Evolutionary conservation across 2,113 vertebrate species (phyloP), one percentile per base, ranked within the genome.

Genomic region (Ciconia stormi): DNA sequence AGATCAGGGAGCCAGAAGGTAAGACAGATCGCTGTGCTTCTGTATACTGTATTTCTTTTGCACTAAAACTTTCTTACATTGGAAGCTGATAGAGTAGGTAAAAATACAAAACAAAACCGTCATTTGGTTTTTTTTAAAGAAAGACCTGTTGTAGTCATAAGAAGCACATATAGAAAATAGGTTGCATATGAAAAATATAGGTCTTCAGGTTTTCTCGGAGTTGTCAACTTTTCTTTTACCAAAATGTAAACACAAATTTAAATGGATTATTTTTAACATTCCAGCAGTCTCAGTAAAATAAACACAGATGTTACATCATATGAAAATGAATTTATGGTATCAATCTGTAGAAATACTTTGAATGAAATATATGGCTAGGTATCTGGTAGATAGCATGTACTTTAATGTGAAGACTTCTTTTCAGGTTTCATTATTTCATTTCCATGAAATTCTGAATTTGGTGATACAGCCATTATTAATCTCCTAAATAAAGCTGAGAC

Each of bases 1-100:
- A 98, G 96, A 99, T 99, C 97, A 98, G 99, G 94, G 99, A 99
- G 44, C 98, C 98, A 66, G 98, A 99, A 96, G 98, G 99, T 99
- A 95, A 94, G 97, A 91, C 20, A 38, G 16, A 40, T 52, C 15
- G 63, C 50, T 55, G 2, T 69, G n/a, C 29, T 63, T 94, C 36
- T 78, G 16, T 69, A 13, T 27, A 20, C 8, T 16, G 6, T 42
- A n/a, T 40, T 76, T 59, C 73, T 72, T 71, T 66, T 89, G 27
- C n/a, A 69, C 42, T 32, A 84, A 86, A 73, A 52, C 23, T 59
- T 74, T 53, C 32, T 72, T 77, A 20, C 4, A 2, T 14, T 76
- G 61, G 49, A 82, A 87, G 40, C 10, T 62, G 25, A 49, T 63
- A 66, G 50, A 78, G 25, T 61, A 42, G 30, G 46, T 53, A 79